A percentile compares a stretch with the other conserved stretches of the same genome.
Conservation (phyloP, 1,140 invertebrate genomes). For the Argopecten irradians region DNA sequence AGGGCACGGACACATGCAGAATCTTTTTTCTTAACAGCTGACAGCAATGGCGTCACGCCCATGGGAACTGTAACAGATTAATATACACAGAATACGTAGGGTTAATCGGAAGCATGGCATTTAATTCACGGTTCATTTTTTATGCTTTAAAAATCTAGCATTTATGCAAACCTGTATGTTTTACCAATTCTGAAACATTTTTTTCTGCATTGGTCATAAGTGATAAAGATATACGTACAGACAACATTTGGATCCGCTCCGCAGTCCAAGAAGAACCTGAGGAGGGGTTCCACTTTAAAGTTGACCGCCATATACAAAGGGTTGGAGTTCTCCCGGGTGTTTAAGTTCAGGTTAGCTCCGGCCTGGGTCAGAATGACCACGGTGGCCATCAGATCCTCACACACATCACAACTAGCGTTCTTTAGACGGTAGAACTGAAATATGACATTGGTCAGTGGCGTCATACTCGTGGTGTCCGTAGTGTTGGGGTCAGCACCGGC, state of each 20-base stretch:
- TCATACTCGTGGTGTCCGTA: conserved; percentile 46
- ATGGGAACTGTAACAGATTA: conserved; percentile 43
- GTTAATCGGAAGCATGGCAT: neutral
- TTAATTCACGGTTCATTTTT: too few species aligned
- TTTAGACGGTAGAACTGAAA: conserved; percentile 26
- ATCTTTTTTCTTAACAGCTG: conserved; percentile 43
- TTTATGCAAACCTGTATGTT: too few species aligned
- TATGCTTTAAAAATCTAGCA: too few species aligned
- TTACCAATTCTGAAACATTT: too few species aligned
- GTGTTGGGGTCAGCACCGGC: conserved; percentile 54
- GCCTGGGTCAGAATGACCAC: conserved; percentile 52
- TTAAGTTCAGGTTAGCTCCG: conserved; percentile 52
- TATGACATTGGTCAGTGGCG: conserved; percentile 56
- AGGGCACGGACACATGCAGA: conserved; percentile 34
- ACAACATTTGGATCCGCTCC: conserved; percentile 52
- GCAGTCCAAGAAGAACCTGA: conserved; percentile 50
- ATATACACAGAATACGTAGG: too few species aligned
- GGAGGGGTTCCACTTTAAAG: conserved; percentile 34
- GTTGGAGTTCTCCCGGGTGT: conserved; percentile 49
- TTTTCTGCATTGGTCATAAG: too few species aligned
- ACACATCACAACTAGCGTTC: neutral
- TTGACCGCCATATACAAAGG: conserved; percentile 48
- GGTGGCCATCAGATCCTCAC: conserved; percentile 43
- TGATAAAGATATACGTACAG: conserved; percentile 52
- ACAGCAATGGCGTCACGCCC: conserved; percentile 46